These are phyloP conservation scores for Nycteola revayana DNA, from an alignment of 2,888 invertebrate species.

Conservation along the genomic window DNA sequence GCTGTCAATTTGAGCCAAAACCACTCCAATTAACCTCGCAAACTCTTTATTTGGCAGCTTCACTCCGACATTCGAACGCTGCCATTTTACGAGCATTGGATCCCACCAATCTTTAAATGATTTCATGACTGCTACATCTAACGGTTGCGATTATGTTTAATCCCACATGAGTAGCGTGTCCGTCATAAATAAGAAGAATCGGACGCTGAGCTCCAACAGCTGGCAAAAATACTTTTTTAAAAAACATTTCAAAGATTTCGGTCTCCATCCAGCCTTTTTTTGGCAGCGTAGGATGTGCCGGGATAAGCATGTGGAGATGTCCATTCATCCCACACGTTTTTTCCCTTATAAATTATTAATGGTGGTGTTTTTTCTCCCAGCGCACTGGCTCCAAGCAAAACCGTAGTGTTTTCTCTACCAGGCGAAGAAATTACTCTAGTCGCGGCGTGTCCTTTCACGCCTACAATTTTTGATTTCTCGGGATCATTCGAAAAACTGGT, in stretches of 20 bases:
- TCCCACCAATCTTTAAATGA: slow-evolving; percentile 34
- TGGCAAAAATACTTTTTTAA: too few relatives aligned
- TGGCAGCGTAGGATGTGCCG: slow-evolving; percentile 2
- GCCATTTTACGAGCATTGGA: slow-evolving; percentile 26
- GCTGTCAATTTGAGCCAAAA: slow-evolving; percentile 25
- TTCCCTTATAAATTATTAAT: slow-evolving; percentile 12
- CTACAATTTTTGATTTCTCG: background rate
- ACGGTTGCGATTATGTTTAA: slow-evolving; percentile 25
- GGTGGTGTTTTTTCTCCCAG: slow-evolving; percentile 10
- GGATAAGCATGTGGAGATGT: slow-evolving; percentile 7
- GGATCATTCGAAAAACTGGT: slow-evolving; percentile 3
- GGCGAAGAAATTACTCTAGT: background rate
- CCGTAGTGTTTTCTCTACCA: slow-evolving; percentile 3
- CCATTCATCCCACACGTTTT: slow-evolving; percentile 14
- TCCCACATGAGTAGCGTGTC: slow-evolving; percentile 26
- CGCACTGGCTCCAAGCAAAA: slow-evolving; percentile 6
- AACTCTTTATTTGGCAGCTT: slow-evolving; percentile 26
- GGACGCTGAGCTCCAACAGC: slow-evolving; percentile 19
- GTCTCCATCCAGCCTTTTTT: slow-evolving; percentile 25
- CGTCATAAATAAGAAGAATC: slow-evolving; percentile 27
- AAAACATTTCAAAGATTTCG: slow-evolving; percentile 24
- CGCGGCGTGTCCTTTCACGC: background rate
- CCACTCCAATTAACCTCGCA: slow-evolving; percentile 21
- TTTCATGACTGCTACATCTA: slow-evolving; percentile 27
- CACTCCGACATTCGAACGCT: slow-evolving; percentile 17